phyloP scores from a whole-genome alignment of 2,797 vertebrate genomes.

The Remorina albescens region DNA sequence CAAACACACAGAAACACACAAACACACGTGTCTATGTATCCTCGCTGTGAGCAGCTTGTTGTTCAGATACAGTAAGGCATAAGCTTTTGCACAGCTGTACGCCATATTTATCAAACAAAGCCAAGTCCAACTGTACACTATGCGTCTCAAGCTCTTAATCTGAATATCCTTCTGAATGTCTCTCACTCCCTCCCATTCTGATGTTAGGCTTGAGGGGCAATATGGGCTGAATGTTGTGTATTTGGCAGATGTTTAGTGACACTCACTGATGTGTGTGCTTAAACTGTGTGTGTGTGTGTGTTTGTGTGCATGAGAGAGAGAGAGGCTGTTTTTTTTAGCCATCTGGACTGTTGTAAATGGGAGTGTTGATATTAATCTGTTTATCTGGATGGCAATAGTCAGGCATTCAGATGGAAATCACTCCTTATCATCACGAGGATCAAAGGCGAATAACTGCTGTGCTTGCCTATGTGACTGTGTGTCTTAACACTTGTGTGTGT shows the following conservation, averaged over 20 bases:
- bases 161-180: conserved; percentile 77
- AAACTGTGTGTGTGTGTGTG: conserved; percentile 29
- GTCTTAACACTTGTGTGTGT: not conserved
- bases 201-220: conserved; percentile 72
- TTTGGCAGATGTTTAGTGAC: conserved; percentile 85
- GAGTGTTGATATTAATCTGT: conserved; percentile 88
- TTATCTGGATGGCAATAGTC: conserved; percentile 79
- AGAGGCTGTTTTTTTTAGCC: conserved; percentile 72
- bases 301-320: conserved; percentile 12
- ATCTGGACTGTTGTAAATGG: conserved; percentile 84
- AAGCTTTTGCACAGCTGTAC: conserved; percentile 76
- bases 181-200: conserved; percentile 57
- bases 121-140: conserved; percentile 67
- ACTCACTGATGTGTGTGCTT: conserved; percentile 76
- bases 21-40: conserved; percentile 3
- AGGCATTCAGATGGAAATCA: conserved; percentile 75
- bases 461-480: conserved; percentile 31
- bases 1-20: conserved; percentile 32
- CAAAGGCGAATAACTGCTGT: conserved; percentile 68
- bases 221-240: conserved; percentile 71
- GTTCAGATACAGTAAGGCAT: conserved; percentile 64
- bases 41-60: conserved; percentile 62
- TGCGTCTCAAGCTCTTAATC: conserved; percentile 76
- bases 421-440: conserved; percentile 72
- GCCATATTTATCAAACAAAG: conserved; percentile 75